Conservation (phyloP, 2,888 invertebrate species). For the Clivina fossor region DNA sequence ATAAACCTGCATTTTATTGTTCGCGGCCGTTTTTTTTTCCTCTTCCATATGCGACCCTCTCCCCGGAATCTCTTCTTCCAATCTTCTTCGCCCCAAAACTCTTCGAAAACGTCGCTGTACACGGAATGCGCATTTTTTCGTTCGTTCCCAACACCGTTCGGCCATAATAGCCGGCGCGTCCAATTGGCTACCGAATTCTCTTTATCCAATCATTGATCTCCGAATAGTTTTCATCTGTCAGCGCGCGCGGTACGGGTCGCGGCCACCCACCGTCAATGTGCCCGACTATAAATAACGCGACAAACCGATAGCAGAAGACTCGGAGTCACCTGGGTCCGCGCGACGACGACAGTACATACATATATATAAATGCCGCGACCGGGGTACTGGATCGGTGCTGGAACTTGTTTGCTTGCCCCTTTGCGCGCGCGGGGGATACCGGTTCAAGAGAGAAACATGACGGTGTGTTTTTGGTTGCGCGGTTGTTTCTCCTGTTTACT, state of each 20-base stretch:
- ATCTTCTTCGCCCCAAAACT: not conserved
- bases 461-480: too few species aligned
- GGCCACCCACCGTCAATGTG: constrained; percentile 53
- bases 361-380: too few species aligned
- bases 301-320: constrained; percentile 37
- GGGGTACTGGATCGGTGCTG: too few species aligned
- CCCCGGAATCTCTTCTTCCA: not conserved
- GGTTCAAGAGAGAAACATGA: too few species aligned
- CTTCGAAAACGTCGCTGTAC: too few species aligned
- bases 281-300: constrained; percentile 52
- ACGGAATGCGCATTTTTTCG: constrained; percentile 31
- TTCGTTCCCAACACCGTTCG: too few species aligned
- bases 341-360: too few species aligned
- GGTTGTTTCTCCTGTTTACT: too few species aligned
- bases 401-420: too few species aligned
- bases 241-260: constrained; percentile 43
- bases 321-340: too few species aligned
- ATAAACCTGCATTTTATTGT: constrained; percentile 28
- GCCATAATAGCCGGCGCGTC: constrained; percentile 49
- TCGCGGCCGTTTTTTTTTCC: constrained; percentile 1
- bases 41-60: not conserved
- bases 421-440: too few species aligned
- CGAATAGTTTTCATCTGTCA: constrained; percentile 56
- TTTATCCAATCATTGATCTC: constrained; percentile 55
- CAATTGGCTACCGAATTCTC: constrained; percentile 55